Evolutionary conservation across 2,888 invertebrate genomes (phyloP), one percentile per base, ranked within the genome.

Genomic region (Pristionchus fissidentatus): DNA sequence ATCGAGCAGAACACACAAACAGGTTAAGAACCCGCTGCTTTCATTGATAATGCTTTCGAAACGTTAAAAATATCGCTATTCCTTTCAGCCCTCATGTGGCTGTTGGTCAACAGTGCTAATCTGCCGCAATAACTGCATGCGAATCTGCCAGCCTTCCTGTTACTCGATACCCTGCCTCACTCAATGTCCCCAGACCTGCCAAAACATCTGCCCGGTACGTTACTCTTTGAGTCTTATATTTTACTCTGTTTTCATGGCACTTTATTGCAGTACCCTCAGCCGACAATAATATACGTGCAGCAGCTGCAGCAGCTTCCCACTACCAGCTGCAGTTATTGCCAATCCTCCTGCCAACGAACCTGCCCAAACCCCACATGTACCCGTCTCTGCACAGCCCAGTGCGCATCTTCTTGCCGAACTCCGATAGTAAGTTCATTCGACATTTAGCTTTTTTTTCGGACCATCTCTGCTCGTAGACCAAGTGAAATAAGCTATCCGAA

Each of bases 281-380:
- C 57, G 57, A 26, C 57, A n/a, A 1, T 57, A n/a, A 10, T 57
- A 57, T 22, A 26, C 57, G 22, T 57, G n/a, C 57, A 29, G n/a
- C n/a, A n/a, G n/a, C n/a, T 57, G 1, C 57, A 26, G 29, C n/a
- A 57, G 22, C 57, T 57, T n/a, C 57, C n/a, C n/a, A 10, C 29
- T 15, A 5, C 57, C 29, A 1, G 4, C 26, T 57, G 57, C 57
- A 3, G 26, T 26, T 26, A 57, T 10, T 57, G 57, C 22, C 57
- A 57, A 57, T 57, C 57, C 26, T 26, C 57, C 57, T 57, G 57
- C 22, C 57, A 57, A 57, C 57, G 57, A 57, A 57, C 57, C n/a
- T 57, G 57, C 26, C 10, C 57, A n/a, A 57, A n/a, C 29, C 57
- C 57, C 26, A 57, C 7, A 1, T 57, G 57, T 26, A 0, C 7